Conservation (phyloP, 2,888 invertebrate genomes). For the Nemotelus nigrinus region DNA sequence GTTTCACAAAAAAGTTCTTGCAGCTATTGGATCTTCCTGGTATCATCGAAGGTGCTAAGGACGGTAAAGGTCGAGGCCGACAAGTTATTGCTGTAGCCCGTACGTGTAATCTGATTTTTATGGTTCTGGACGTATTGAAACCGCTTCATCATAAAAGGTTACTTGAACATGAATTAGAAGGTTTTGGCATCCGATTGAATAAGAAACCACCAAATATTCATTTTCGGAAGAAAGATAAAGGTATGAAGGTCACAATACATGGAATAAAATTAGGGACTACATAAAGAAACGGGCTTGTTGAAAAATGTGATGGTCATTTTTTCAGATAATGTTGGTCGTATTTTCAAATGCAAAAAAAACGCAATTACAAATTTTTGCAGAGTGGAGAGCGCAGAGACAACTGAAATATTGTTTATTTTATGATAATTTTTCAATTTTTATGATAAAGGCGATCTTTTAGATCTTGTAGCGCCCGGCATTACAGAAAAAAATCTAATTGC, state of each 20-base stretch:
- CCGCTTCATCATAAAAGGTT: conserved; percentile 96
- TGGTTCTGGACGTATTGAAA: conserved; percentile 96
- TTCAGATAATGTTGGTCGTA: background rate
- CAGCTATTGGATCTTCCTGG: conserved; percentile 97
- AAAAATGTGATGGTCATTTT: background rate
- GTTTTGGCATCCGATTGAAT: conserved; percentile 95
- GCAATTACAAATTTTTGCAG: background rate
- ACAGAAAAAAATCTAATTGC: too few species aligned
- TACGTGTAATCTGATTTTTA: conserved; percentile 97
- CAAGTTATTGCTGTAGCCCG: conserved; percentile 99
- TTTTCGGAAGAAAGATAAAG: conserved; percentile 97
- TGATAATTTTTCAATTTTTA: background rate
- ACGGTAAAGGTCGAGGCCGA: conserved; percentile 98
- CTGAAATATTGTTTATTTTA: too few species aligned
- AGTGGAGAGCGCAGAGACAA: background rate
- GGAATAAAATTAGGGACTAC: background rate
- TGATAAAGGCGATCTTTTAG: background rate
- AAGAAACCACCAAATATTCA: conserved; percentile 97
- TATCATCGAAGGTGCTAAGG: conserved; percentile 99
- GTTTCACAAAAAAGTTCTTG: background rate
- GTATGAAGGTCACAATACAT: conserved; percentile 47
- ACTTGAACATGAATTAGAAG: conserved; percentile 98
- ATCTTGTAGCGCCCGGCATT: background rate
- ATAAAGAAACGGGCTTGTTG: background rate
- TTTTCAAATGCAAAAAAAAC: too few species aligned